These are phyloP conservation scores for Trissolcus brochymenae DNA, from an alignment of 2,888 invertebrate genomes.

Conservation along the genomic window DNA sequence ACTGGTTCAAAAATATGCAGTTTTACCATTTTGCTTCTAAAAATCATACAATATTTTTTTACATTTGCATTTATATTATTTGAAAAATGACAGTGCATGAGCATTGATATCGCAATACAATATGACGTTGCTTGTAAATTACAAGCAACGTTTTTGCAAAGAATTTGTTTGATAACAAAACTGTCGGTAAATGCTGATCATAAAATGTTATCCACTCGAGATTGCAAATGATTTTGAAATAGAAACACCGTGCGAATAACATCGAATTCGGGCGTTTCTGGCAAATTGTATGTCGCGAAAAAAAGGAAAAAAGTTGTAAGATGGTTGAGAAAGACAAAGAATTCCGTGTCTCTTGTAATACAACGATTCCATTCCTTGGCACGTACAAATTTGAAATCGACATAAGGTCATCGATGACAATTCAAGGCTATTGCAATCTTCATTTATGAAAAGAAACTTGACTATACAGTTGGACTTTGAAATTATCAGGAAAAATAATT, in stretches of 20 bases:
- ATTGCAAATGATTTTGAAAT: constrained; percentile 48
- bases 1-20: too few relatives aligned
- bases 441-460: too few relatives aligned
- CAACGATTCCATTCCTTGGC: constrained; percentile 62
- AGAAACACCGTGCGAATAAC: constrained; percentile 50
- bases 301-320: not conserved
- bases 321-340: too few relatives aligned
- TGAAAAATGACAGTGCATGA: constrained; percentile 25
- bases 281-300: constrained; percentile 19
- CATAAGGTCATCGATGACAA: constrained; percentile 62
- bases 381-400: constrained; percentile 67
- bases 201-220: constrained; percentile 55
- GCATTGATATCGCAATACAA: constrained; percentile 36
- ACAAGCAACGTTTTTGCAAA: constrained; percentile 32
- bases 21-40: too few relatives aligned
- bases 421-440: constrained; percentile 34
- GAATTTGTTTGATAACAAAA: constrained; percentile 43
- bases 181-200: constrained; percentile 45
- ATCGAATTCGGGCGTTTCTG: constrained; percentile 19
- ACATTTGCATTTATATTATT: constrained; percentile 29
- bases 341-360: constrained; percentile 54
- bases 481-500: too few relatives aligned
- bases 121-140: constrained; percentile 23
- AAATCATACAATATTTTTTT: too few relatives aligned
- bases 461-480: too few relatives aligned